Conservation (phyloP, 2,797 vertebrate genomes). For the Semotilus atromaculatus region DNA sequence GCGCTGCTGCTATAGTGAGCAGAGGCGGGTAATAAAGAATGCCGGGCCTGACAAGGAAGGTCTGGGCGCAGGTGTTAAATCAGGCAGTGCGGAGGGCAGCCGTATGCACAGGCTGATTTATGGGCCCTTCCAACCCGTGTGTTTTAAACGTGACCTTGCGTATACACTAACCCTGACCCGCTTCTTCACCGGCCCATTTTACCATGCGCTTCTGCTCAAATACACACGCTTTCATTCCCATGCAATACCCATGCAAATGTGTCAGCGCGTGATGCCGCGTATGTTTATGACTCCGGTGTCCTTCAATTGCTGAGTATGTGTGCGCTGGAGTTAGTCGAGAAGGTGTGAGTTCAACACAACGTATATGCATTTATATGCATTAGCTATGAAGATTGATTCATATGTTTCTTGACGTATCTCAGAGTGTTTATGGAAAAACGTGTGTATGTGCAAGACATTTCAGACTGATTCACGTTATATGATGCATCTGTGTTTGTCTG, state of each 20-base stretch:
- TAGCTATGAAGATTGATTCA: conserved; percentile 1
- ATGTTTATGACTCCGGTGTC: conserved; percentile 52
- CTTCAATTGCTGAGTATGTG: conserved; percentile 43
- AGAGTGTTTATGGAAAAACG: neutral
- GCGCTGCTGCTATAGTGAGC: conserved; percentile 53
- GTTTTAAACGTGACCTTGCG: conserved; percentile 71
- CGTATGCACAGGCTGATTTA: conserved; percentile 66
- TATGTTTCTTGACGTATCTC: neutral
- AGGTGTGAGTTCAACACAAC: neutral
- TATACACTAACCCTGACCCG: conserved; percentile 67
- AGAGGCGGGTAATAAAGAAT: conserved; percentile 66
- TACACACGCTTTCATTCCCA: conserved; percentile 49
- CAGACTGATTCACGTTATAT: no score
- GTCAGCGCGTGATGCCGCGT: conserved; percentile 18
- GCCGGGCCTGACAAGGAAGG: conserved; percentile 67
- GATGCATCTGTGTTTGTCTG: neutral
- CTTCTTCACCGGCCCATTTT: conserved; percentile 53
- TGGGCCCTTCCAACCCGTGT: conserved; percentile 63
- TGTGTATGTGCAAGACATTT: neutral
- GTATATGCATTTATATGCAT: conserved; percentile 17
- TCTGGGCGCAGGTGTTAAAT: conserved; percentile 71
- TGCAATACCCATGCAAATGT: conserved; percentile 29
- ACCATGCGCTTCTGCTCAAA: conserved; percentile 48
- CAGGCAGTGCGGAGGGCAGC: conserved; percentile 65
- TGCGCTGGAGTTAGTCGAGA: conserved; percentile 1